These are phyloP conservation scores for Vulpes vulpes DNA, from an alignment of 2,113 vertebrate genomes.

Conservation along the genomic window DNA sequence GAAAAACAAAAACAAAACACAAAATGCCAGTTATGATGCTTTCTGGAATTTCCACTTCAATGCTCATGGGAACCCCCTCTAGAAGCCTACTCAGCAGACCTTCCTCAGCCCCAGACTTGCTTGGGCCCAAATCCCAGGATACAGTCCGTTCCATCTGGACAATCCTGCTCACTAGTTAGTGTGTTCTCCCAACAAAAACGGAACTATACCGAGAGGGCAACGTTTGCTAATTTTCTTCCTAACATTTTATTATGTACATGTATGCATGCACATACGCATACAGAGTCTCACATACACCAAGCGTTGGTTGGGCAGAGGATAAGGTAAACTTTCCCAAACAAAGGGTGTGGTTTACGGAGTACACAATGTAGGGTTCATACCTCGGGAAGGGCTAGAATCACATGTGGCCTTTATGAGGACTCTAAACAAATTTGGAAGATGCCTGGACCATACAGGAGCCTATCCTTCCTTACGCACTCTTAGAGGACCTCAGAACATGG, in stretches of 20 bases:
- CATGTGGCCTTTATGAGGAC: background rate
- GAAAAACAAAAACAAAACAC: background rate
- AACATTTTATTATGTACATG: background rate
- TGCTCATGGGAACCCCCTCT: background rate
- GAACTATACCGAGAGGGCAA: background rate
- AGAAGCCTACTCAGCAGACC: background rate
- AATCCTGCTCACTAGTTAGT: background rate
- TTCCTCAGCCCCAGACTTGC: background rate
- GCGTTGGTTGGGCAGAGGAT: background rate
- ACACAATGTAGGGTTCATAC: background rate
- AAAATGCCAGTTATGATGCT: conserved; percentile 6
- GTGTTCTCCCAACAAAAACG: conserved; percentile 10
- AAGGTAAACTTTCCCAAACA: conserved; percentile 13
- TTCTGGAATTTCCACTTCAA: conserved; percentile 10
- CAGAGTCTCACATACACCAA: background rate
- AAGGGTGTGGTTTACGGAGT: background rate
- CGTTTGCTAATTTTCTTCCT: background rate
- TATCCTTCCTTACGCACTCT: background rate
- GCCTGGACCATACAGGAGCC: background rate
- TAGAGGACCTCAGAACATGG: background rate
- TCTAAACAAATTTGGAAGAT: conserved; percentile 35
- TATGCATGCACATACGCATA: background rate
- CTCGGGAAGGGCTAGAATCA: background rate
- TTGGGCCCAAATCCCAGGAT: background rate
- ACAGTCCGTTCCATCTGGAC: background rate